A percentile compares a stretch with the other conserved stretches of the same genome.
phyloP scores from a whole-genome alignment of 2,888 invertebrate species.

The Subacronicta megacephala region DNA sequence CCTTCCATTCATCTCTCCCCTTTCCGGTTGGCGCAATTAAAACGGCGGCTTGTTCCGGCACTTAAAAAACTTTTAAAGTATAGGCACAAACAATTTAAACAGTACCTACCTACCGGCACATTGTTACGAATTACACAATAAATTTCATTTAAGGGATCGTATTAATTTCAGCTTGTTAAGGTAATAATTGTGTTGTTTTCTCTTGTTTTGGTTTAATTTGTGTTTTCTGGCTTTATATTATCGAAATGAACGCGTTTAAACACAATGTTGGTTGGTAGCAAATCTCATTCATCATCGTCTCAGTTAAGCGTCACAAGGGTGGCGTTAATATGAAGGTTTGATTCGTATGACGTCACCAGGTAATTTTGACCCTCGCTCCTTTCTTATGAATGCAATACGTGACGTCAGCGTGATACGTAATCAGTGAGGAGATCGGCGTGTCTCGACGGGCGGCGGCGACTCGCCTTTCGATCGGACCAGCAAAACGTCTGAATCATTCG shows the following conservation, averaged over 20 bases:
- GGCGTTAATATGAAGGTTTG: conserved; percentile 16
- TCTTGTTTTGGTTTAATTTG: conserved; percentile 41
- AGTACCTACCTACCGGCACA: conserved; percentile 70
- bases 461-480: conserved; percentile 73
- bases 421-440: conserved; percentile 34
- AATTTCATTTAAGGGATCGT: conserved; percentile 63
- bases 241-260: background rate
- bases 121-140: conserved; percentile 72
- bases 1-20: conserved; percentile 88
- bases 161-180: conserved; percentile 60
- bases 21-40: conserved; percentile 88
- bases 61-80: conserved; percentile 87
- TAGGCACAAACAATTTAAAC: conserved; percentile 82
- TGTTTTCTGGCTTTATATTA: conserved; percentile 1
- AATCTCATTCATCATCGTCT: conserved; percentile 27
- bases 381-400: conserved; percentile 40
- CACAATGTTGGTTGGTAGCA: conserved; percentile 6
- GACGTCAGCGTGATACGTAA: conserved; percentile 50
- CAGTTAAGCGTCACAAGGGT: conserved; percentile 3
- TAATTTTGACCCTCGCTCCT: conserved; percentile 1
- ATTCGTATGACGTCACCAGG: conserved; percentile 6
- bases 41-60: conserved; percentile 87
- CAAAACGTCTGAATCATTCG: conserved; percentile 85
- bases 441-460: conserved; percentile 43
- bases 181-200: conserved; percentile 52